Evolutionary conservation across 1,140 invertebrate species (phyloP), one percentile per base, ranked within the genome.

Genomic region (Pinna nobilis): DNA sequence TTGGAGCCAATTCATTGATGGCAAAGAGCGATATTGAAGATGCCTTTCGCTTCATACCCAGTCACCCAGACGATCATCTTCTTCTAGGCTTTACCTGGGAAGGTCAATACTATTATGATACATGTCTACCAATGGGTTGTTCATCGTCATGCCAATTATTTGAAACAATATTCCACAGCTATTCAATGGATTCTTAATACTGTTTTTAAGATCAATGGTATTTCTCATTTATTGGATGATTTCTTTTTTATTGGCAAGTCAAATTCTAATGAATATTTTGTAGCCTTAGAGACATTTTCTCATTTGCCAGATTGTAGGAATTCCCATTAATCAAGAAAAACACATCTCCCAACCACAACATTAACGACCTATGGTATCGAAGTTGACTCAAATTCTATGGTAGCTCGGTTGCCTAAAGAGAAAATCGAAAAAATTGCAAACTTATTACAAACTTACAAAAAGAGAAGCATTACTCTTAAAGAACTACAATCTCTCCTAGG

Each of bases 401-500:
- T 41, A 13, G 44, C 39, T 18, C n/a, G 33, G 11, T 30, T 63
- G 23, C 73, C 66, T 2, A 9, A 37, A 15, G 33, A 44, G 18
- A 69, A 75, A 32, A 5, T 75, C 6, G 7, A 6, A 7, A 30
- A 69, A 23, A 20, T 69, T 4, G 9, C 7, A 11, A 37, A 55
- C 9, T 28, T n/a, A 64, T 51, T 71, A 3, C n/a, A 15, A 4
- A 25, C 6, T n/a, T 57, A 66, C 7, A 20, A 61, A 15, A 23
- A 35, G 15, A 35, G 32, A 39, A 25, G 33, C 11, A 74, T 64
- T 1, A 75, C 73, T 5, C 30, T 76, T 28, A 32, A 18, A 23
- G 51, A 69, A 33, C 28, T 76, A 11, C 64, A 79, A 33, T 65
- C 53, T 20, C 23, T 80, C 13, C 74, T 80, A 23, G 75, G 69